Conservation (phyloP, 2,113 vertebrate genomes). For the Crypturellus undulatus region DNA sequence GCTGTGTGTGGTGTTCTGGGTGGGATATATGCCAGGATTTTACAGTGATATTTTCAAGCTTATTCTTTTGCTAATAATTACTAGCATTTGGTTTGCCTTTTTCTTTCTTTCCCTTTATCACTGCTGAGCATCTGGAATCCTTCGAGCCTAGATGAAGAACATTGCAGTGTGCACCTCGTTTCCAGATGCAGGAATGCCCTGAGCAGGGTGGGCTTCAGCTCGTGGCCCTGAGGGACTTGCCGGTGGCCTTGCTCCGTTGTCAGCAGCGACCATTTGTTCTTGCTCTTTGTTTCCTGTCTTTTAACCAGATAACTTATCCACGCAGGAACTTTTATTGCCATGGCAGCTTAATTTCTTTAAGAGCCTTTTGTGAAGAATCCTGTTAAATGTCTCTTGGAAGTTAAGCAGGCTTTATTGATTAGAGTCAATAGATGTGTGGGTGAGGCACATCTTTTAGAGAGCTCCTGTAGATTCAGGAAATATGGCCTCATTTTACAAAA, state of each 20-base stretch:
- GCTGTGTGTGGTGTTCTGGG: no score
- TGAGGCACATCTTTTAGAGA: neutral
- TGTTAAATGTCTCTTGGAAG: neutral
- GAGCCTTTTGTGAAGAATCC: neutral
- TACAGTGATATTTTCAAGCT: neutral
- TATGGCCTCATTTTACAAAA: neutral
- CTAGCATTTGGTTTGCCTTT: neutral
- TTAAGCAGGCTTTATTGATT: neutral
- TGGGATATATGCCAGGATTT: neutral
- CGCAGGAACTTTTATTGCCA: neutral
- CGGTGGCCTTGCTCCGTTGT: neutral
- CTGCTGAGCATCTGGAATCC: neutral
- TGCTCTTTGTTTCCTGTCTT: neutral
- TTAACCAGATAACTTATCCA: neutral
- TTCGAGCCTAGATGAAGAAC: no score
- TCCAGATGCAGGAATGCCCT: neutral
- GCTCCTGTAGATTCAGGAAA: neutral
- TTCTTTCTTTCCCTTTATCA: no score
- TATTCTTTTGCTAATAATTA: neutral
- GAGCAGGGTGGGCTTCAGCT: neutral
- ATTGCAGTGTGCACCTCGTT: neutral
- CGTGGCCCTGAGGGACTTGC: neutral
- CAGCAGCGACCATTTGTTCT: neutral
- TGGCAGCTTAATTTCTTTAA: neutral
- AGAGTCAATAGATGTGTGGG: rapidly evolving